phyloP scores from a whole-genome alignment of 2,888 invertebrate genomes.

The Parnassius orleans region DNA sequence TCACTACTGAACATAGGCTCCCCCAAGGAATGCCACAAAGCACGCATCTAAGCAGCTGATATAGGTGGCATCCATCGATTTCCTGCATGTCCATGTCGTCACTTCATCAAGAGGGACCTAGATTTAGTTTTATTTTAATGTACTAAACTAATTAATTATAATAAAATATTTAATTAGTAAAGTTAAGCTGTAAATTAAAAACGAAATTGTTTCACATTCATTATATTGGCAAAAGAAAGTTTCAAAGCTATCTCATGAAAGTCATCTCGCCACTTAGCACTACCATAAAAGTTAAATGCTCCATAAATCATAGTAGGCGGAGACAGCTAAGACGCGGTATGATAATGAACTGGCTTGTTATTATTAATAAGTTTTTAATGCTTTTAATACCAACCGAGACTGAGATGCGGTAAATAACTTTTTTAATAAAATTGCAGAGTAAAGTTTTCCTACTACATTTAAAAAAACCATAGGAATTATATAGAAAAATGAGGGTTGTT shows the following conservation, averaged over 20 bases:
- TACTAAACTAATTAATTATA: too few species aligned
- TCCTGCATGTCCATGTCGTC: too few species aligned
- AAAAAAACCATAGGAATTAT: too few species aligned
- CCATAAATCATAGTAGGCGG: constrained; percentile 68
- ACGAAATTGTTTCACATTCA: constrained; percentile 17
- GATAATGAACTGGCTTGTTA: constrained; percentile 65
- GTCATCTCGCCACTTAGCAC: constrained; percentile 67
- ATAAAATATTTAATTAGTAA: too few species aligned
- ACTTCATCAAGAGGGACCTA: too few species aligned
- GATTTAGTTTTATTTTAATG: too few species aligned
- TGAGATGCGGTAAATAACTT: constrained; percentile 30
- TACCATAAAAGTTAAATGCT: constrained; percentile 75
- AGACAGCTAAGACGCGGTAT: constrained; percentile 45
- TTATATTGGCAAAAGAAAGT: constrained; percentile 54
- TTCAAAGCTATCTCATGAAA: constrained; percentile 58
- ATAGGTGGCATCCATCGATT: too few species aligned
- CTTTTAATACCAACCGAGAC: constrained; percentile 39
- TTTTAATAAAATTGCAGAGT: not conserved
- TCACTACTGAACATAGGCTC: too few species aligned
- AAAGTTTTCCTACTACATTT: too few species aligned
- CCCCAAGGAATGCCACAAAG: too few species aligned
- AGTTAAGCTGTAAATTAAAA: not conserved
- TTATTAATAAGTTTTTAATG: constrained; percentile 55
- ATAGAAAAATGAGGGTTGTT: too few species aligned
- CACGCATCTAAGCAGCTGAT: too few species aligned